Base-by-base conservation (phyloP, 2,888 invertebrate species). In the Hypsopygia costalis region DNA sequence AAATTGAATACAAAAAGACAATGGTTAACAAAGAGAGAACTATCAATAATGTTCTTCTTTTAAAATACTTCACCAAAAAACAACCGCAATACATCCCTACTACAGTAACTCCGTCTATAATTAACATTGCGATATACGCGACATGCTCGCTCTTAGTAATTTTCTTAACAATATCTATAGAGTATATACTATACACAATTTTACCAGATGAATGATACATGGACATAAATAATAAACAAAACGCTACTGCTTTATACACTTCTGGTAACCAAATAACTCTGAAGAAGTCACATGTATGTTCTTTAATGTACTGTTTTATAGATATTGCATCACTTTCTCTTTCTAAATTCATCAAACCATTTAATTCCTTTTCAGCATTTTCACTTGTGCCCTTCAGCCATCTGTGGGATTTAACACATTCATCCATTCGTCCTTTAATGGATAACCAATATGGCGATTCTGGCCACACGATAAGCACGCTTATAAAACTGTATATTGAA, bases 41-140 rank as follows among this genome's bases (percentile, higher is more conserved):
- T n/a, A n/a, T 46, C 11, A 80, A 40, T 25, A 76, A 58, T 27
- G 67, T 70, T 37, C 79, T 52, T 47, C 78, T 60, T 39, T 62
- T 70, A 6, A 74, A 29, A 46, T 68, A 51, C 44, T 63, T 75
- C 8, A 70, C 57, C 29, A 74, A 42, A 34, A 58, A 52, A 54
- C 78, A 71, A 8, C 79, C 80, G n/a, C 68, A 21, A 52, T 77
- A 78, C 69, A 72, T 72, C 6, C 75, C 71, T 1, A 70, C 44
- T 31, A 81, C 69, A n/a, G 77, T 79, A 1, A 78, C 62, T 1
- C 72, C 79, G 30, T 81, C 80, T 36, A 80, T 54, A 35, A 80
- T 64, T 6, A 81, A 52, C 80, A 80, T 80, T 3, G 67, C 73
- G 1, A 53, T 66, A 10, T 73, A 78, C 0, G 76, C 73, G 0